A percentile compares a stretch with the other conserved stretches of the same genome.
Evolutionary conservation across 2,113 vertebrate genomes (phyloP).

Genomic region (Lagopus muta): DNA sequence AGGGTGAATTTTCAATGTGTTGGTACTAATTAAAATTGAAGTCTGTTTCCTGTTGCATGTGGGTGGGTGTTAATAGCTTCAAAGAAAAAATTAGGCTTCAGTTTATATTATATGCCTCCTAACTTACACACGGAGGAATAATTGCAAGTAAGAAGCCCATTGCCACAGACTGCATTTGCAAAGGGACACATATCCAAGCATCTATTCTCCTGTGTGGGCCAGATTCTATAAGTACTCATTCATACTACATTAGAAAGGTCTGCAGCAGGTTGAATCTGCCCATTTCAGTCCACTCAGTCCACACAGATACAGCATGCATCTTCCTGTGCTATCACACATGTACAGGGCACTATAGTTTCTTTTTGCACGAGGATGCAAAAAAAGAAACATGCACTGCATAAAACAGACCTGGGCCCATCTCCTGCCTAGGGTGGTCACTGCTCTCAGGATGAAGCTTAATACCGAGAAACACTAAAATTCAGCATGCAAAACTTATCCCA

Average conservation of each 20-base stretch:
- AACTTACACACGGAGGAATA: not conserved
- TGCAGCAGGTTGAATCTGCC: not conserved
- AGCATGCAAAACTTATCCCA: not conserved
- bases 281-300: not conserved
- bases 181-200: not conserved
- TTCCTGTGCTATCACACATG: rapidly evolving
- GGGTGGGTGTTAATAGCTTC: constrained; percentile 69
- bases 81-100: constrained; percentile 59
- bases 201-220: not conserved
- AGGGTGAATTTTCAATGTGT: constrained; percentile 60
- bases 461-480: not conserved
- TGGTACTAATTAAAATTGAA: constrained; percentile 74
- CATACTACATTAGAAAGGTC: not conserved
- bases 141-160: not conserved
- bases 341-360: not conserved
- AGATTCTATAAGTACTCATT: not conserved
- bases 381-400: not conserved
- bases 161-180: not conserved
- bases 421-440: not conserved
- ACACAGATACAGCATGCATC: rapidly evolving
- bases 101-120: constrained; percentile 28
- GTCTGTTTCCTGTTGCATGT: constrained; percentile 76
- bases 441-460: not conserved
- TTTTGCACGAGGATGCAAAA: not conserved
- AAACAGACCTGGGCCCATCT: not conserved